Evolutionary conservation across 2,113 vertebrate genomes (phyloP), one percentile per base, ranked within the genome.

Genomic region (Neotoma lepida): DNA sequence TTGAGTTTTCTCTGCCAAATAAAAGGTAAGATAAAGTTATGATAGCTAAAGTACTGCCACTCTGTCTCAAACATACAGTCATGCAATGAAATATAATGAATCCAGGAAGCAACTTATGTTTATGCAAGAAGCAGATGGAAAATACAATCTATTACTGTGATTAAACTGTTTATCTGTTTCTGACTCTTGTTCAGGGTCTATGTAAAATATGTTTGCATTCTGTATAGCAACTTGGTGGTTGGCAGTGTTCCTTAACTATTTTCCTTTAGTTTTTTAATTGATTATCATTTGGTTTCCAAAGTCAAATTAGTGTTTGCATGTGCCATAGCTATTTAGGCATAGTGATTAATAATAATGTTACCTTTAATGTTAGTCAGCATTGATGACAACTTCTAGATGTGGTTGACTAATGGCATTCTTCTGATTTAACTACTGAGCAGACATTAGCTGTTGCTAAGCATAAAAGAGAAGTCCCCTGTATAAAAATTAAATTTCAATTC

Each of bases 251-350:
- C 24, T 88, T 74, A 90, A 76, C 41, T 91, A 24, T 63, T 15
- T 91, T 56, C 71, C 90, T 66, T 51, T 61, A 39, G 24, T 10
- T 90, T 89, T 44, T 39, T 22, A 88, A 41, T 44, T 87, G 63
- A 82, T 86, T 85, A 91, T 80, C 22, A 87, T 91, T 80, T 63
- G 28, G 28, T 89, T 94, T 93, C 26, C 49, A 91, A 91, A 64
- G n/a, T 86, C 33, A 81, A 91, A 88, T 54, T 58, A 89, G 66
- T 88, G n/a, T 12, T 82, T 86, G 12, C 3, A 71, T 30, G 77
- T 80, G 61, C 3, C 71, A 49, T 46, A 15, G 14, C 73, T 77
- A 61, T 88, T 82, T 70, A 74, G 44, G 44, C 9, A 82, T 9
- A 44, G 1, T 86, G 41, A 41, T 17, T 91, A 81, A 9, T 35